Evolutionary conservation across 1,140 invertebrate species (phyloP).

Genomic region (Leptoteleia sp.): DNA sequence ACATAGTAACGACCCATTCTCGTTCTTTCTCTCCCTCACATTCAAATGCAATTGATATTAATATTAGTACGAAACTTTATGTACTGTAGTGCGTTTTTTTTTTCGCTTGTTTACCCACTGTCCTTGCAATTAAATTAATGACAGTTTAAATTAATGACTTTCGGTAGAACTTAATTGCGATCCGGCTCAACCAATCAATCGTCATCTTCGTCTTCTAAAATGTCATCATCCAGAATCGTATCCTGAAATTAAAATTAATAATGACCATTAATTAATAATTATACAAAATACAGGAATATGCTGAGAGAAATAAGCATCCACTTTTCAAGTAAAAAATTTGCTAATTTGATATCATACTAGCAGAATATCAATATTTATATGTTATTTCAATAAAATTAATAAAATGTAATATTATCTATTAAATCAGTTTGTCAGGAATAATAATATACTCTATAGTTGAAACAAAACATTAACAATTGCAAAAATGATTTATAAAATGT

Average conservation of each 20-base stretch:
- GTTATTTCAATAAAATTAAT: too few species aligned
- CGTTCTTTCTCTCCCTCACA: conserved; percentile 1
- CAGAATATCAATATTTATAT: too few species aligned
- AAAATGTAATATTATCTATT: too few species aligned
- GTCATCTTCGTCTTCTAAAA: conserved; percentile 80
- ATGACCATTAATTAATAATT: too few species aligned
- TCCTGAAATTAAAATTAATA: conserved; percentile 81
- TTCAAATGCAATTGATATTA: conserved; percentile 36
- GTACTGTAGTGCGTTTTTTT: conserved; percentile 40
- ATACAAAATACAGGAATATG: too few species aligned
- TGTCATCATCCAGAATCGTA: conserved; percentile 85
- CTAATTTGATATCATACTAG: too few species aligned
- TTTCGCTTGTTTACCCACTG: not conserved
- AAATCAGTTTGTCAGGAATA: too few species aligned
- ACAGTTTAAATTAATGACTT: conserved; percentile 41
- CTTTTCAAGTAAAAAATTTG: too few species aligned
- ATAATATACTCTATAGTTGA: too few species aligned
- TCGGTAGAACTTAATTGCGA: conserved; percentile 23
- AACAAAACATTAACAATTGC: too few species aligned
- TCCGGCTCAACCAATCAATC: conserved; percentile 11
- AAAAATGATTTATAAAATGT: too few species aligned
- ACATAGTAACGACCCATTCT: conserved; percentile 5
- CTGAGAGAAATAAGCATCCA: too few species aligned
- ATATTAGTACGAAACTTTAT: conserved; percentile 39
- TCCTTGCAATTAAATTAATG: conserved; percentile 1